Base-by-base conservation (phyloP, 1,140 invertebrate species). In the Globodera rostochiensis region DNA sequence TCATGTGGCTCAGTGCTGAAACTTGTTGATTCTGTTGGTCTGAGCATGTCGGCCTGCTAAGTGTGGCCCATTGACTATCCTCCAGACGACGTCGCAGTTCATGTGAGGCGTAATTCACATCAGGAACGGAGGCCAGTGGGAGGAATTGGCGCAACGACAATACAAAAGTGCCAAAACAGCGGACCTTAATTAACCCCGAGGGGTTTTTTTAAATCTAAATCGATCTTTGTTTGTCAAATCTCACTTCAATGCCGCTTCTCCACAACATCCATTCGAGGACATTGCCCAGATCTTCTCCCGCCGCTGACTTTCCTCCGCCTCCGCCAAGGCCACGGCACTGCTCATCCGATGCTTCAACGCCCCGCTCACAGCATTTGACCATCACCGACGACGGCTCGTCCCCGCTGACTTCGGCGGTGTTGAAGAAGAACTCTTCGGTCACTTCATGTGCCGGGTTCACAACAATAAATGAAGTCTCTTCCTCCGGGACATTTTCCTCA, bases 201-300 rank as follows among this genome's bases (percentile, higher is more conserved):
- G 66, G 66, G 7, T 0, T 8, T n/a, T 69, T 69, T 36, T 69
- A 15, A 60, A 60, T 60, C 47, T 15, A 25, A 25, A 25, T 11
- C 25, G 45, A 46, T 36, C 25, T 64, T 1, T 53, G 1, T 36
- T 70, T 19, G 94, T 93, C 0, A 95, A 93, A 87, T 95, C 93
- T 93, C 3, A 98, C 91, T 86, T 96, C 94, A 82, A 98, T 91
- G 0, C 97, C 97, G 0, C 95, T 95, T 90, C 97, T 95, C 97
- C 97, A 98, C 5, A 97, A 93, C 77, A 94, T 92, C 96, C 96
- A 98, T 87, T 96, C 94, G 50, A 95, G 25, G n/a, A 36, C 69
- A 47, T 71, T 71, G 25, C 57, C 57, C 57, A 60, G 57, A 15
- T 60, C 57, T 60, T 60, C 11, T 19, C 11, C 57, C 6, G 15